Percentiles rank a stretch among this genome's conserved stretches.
These are phyloP conservation scores for Syngnathus rostellatus DNA, from an alignment of 2,797 vertebrate genomes.

Conservation along the genomic window DNA sequence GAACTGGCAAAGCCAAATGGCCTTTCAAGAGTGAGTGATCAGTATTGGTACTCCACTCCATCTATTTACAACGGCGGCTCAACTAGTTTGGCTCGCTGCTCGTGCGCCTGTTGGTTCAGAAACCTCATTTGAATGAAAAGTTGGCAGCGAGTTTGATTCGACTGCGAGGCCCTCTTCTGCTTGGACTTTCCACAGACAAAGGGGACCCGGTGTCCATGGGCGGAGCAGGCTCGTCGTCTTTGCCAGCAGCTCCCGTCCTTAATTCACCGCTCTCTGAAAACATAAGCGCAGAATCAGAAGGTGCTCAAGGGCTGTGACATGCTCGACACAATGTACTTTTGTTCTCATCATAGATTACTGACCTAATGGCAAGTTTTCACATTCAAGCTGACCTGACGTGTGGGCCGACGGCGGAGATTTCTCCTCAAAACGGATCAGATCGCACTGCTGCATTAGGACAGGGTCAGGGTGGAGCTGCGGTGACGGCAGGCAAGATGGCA, in stretches of 20 bases:
- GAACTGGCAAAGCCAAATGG: constrained; percentile 4
- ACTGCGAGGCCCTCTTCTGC: constrained; percentile 78
- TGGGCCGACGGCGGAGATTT: constrained; percentile 26
- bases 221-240: constrained; percentile 11
- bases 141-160: constrained; percentile 90
- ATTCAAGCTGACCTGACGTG: neutral
- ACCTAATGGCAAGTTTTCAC: neutral
- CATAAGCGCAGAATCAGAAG: constrained; percentile 12
- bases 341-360: neutral
- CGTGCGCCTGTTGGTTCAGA: constrained; percentile 32
- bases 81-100: constrained; percentile 9
- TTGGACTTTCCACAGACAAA: constrained; percentile 71
- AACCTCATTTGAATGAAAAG: constrained; percentile 82
- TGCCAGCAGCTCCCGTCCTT: constrained; percentile 10
- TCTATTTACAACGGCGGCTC: constrained; percentile 39
- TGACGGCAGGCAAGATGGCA: constrained; percentile 90
- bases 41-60: constrained; percentile 40
- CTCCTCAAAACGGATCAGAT: constrained; percentile 89
- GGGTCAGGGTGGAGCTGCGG: constrained; percentile 90
- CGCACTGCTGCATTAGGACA: constrained; percentile 69
- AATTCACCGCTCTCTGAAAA: constrained; percentile 24
- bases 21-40: constrained; percentile 11
- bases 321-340: constrained; percentile 15
- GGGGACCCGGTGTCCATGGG: constrained; percentile 20
- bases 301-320: neutral